A percentile compares a stretch with the other conserved stretches of the same genome.
Evolutionary conservation across 2,888 invertebrate species (phyloP).

Genomic region (Dasysyrphus albostriatus): DNA sequence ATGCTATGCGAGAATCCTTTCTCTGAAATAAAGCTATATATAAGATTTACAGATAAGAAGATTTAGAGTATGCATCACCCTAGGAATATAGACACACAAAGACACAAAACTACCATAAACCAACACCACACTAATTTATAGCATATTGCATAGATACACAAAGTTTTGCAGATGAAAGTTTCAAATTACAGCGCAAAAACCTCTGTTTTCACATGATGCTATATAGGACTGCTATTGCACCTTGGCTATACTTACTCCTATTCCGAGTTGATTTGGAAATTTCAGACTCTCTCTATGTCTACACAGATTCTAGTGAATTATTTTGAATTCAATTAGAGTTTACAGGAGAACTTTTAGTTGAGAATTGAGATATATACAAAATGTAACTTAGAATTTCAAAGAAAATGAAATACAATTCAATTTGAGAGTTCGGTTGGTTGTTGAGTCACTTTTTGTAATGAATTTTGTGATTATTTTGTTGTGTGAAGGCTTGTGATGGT

Average conservation of each 20-base stretch:
- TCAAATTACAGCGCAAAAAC: conserved; percentile 2
- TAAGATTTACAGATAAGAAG: neutral
- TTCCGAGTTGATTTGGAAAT: conserved; percentile 6
- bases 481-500: neutral
- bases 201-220: too few species aligned
- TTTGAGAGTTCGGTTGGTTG: conserved; percentile 15
- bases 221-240: neutral
- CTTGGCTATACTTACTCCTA: neutral
- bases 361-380: neutral
- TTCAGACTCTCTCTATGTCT: neutral
- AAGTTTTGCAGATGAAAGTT: conserved; percentile 17
- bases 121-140: conserved; percentile 15
- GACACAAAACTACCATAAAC: neutral
- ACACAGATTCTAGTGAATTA: neutral
- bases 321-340: conserved; percentile 27
- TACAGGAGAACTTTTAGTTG: conserved; percentile 11
- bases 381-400: conserved; percentile 14
- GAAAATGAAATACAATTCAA: conserved; percentile 17
- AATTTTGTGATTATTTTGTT: conserved; percentile 1
- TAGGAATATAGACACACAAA: neutral
- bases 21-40: neutral
- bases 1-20: conserved; percentile 3
- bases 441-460: neutral
- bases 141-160: neutral
- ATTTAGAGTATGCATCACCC: neutral